Evolutionary conservation across 1,140 invertebrate genomes (phyloP).

Genomic region (Drosophila ironensis): DNA sequence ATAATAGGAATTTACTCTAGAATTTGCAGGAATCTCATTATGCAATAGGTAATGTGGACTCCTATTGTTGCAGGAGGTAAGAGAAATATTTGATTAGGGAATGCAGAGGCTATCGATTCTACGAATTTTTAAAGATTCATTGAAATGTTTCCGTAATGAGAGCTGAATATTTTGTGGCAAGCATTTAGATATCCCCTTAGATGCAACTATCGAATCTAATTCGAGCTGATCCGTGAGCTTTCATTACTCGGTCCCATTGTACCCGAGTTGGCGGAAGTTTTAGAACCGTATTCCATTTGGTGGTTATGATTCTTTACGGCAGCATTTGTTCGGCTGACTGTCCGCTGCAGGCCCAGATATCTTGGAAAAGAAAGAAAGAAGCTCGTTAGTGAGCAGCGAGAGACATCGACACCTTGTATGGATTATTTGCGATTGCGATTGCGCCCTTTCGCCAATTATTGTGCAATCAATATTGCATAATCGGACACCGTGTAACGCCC

Average conservation of each 20-base stretch:
- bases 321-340: conserved; percentile 65
- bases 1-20: conserved; percentile 15
- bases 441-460: conserved; percentile 76
- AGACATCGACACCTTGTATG: conserved; percentile 72
- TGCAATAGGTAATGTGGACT: conserved; percentile 13
- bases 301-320: conserved; percentile 71
- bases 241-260: conserved; percentile 11
- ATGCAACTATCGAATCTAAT: too few species aligned
- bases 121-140: too few species aligned
- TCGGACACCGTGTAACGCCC: conserved; percentile 50
- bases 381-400: conserved; percentile 66
- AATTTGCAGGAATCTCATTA: conserved; percentile 13
- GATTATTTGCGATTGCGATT: conserved; percentile 58
- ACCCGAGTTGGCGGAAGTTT: conserved; percentile 46
- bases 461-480: conserved; percentile 79
- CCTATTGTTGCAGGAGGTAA: too few species aligned
- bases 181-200: too few species aligned
- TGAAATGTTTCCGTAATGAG: too few species aligned
- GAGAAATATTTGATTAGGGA: background rate
- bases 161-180: too few species aligned
- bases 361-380: conserved; percentile 36
- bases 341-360: conserved; percentile 50
- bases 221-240: too few species aligned
- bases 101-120: too few species aligned
- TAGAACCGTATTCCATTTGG: conserved; percentile 43